These are phyloP conservation scores for Allolobophora icterica DNA, from an alignment of 2,888 invertebrate species.

Conservation along the genomic window DNA sequence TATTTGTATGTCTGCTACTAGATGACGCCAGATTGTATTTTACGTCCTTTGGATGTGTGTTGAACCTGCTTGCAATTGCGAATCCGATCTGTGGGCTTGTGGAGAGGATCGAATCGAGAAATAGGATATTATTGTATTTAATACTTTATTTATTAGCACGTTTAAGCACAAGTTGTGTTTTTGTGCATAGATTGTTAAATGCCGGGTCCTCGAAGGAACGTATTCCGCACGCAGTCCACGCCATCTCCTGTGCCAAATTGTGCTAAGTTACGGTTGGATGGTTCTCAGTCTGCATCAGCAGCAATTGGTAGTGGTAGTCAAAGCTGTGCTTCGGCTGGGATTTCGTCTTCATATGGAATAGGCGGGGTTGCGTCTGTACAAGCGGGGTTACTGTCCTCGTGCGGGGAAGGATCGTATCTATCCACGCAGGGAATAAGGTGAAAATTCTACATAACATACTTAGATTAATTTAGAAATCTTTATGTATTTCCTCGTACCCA, in stretches of 20 bases:
- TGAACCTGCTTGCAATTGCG: not conserved
- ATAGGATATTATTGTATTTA: not conserved
- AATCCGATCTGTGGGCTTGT: not conserved
- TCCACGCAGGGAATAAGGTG: slow-evolving; percentile 12
- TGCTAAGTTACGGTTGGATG: slow-evolving; percentile 19
- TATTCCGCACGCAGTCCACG: slow-evolving; percentile 21
- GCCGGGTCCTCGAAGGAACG: slow-evolving; percentile 29
- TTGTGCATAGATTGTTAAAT: slow-evolving; percentile 21
- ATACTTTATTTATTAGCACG: not conserved
- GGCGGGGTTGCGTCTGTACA: not conserved
- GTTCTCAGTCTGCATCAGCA: slow-evolving; percentile 1
- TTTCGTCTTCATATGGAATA: not conserved
- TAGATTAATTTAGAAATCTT: not conserved
- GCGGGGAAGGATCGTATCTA: slow-evolving; percentile 12
- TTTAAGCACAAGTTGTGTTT: slow-evolving; percentile 1
- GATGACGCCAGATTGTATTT: not conserved
- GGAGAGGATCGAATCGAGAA: not conserved
- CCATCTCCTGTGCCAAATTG: slow-evolving; percentile 8
- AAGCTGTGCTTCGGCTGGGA: not conserved
- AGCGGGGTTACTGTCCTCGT: not conserved
- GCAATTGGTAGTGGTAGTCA: slow-evolving; percentile 17
- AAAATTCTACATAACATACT: not conserved
- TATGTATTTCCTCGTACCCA: not conserved
- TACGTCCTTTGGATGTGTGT: not conserved
- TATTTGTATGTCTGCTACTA: not conserved